Base-by-base conservation (phyloP, 1,140 invertebrate species). In the Hycleus cichorii region DNA sequence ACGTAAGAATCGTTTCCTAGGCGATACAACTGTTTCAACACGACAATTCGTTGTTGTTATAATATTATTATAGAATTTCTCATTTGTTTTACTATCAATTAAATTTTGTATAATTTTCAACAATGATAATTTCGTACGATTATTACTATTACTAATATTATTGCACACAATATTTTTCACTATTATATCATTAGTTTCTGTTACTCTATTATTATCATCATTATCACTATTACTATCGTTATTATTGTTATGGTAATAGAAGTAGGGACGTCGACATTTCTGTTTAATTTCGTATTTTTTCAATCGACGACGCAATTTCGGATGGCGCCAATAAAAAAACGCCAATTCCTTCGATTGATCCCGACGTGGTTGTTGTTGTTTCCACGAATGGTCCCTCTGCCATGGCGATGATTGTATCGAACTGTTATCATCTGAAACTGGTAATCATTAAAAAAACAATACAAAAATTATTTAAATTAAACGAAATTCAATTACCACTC, bases 351-450 rank as follows among this genome's bases (percentile, higher is more conserved):
- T 83, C 57, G 85, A 87, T 46, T 86, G 77, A 70, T 84, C 83
- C 39, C 81, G 81, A 54, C 83, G 81, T 38, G 90, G 89, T 61
- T 81, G 77, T 27, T 80, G 76, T 74, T 92, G 89, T 71, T 92
- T 92, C 88, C 89, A 92, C 66, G 85, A 86, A 72, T 91, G 89
- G 74, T 93, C 89, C 60, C 89, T 79, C 73, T 90, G 87, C 88
- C 89, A 91, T 54, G 89, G 89, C 65, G 89, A 92, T 44, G 89
- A 91, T 69, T 91, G 88, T 64, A 91, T 81, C 39, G 89, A 92
- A 66, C 87, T 90, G 75, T 90, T 91, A 72, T 92, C 89, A 79
- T 91, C 90, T 64, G 89, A 90, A 76, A 89, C 88, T 87, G 64
- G 54, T 76, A 76, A 43, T 18, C n/a, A 5, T 32, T 10, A 12